These are phyloP conservation scores for Scomberomorus guttatus DNA, from an alignment of 2,797 vertebrate species.

Conservation along the genomic window DNA sequence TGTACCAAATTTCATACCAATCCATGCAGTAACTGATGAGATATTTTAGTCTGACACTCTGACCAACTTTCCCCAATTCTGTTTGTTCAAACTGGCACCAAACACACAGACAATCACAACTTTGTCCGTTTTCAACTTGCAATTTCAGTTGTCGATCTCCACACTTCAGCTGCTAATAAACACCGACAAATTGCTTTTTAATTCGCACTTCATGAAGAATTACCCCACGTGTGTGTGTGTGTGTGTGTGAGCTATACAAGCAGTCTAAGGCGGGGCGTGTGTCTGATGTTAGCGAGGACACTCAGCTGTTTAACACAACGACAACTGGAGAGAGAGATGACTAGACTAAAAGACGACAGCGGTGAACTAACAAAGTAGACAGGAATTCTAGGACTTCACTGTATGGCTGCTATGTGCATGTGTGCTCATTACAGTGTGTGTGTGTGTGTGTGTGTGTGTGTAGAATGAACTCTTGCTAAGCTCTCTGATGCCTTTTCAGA, in stretches of 20 bases:
- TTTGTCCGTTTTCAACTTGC: not conserved
- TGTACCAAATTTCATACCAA: no score
- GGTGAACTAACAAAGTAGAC: slow-evolving; percentile 23
- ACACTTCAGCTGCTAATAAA: slow-evolving; percentile 1
- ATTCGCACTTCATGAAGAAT: no score
- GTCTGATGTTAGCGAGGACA: slow-evolving; percentile 42
- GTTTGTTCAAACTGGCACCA: not conserved
- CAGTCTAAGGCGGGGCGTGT: slow-evolving; percentile 27
- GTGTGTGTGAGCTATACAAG: slow-evolving; percentile 16
- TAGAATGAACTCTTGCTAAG: slow-evolving; percentile 22
- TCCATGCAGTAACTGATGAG: no score
- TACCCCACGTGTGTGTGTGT: not conserved
- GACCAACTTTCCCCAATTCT: no score
- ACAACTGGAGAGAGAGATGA: slow-evolving; percentile 50
- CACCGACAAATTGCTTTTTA: slow-evolving; percentile 17
- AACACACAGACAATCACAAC: not conserved
- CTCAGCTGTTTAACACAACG: slow-evolving; percentile 54
- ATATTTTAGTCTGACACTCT: no score
- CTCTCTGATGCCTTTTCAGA: slow-evolving; percentile 27
- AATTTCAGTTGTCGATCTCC: slow-evolving; percentile 5
- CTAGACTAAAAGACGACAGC: slow-evolving; percentile 27
- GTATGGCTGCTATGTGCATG: slow-evolving; percentile 24
- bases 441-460: slow-evolving; percentile 19
- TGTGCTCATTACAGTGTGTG: not conserved
- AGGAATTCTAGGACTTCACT: slow-evolving; percentile 39